Evolutionary conservation across 2,797 vertebrate genomes (phyloP).

Genomic region (Cossypha caffra): DNA sequence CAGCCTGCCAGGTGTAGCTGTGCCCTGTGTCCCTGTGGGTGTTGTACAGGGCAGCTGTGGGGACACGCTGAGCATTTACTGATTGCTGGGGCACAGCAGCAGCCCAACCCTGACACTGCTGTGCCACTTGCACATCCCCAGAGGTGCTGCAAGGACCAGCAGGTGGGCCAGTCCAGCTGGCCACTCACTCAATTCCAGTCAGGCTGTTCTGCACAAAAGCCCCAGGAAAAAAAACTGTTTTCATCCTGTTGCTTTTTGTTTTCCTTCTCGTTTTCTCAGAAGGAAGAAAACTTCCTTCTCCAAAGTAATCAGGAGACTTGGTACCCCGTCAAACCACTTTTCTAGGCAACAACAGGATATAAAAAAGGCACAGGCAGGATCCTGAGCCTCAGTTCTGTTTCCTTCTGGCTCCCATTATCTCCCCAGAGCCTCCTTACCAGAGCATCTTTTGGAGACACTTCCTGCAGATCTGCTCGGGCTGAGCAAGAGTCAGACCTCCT

Average conservation of each 20-base stretch:
- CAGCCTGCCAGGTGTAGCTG: accelerated
- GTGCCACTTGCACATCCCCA: accelerated
- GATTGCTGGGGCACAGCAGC: neutral
- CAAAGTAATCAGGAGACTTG: neutral
- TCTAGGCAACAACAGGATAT: neutral
- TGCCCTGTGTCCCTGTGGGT: accelerated
- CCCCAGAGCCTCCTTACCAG: neutral
- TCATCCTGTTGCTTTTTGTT: neutral
- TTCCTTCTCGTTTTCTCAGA: neutral
- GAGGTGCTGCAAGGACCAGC: neutral
- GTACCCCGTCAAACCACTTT: neutral
- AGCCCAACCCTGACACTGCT: neutral
- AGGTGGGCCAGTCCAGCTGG: accelerated
- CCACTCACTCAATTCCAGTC: neutral
- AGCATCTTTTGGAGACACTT: neutral
- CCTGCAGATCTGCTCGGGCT: neutral
- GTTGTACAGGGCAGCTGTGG: neutral
- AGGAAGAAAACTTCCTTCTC: neutral
- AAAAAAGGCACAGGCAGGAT: neutral
- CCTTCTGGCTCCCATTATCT: neutral
- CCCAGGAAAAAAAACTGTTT: neutral
- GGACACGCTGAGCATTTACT: neutral
- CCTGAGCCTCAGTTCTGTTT: neutral
- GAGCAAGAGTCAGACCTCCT: neutral
- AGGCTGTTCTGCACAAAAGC: neutral